Evolutionary conservation across 2,797 vertebrate genomes (phyloP).

Genomic region (Miichthys miiuy): DNA sequence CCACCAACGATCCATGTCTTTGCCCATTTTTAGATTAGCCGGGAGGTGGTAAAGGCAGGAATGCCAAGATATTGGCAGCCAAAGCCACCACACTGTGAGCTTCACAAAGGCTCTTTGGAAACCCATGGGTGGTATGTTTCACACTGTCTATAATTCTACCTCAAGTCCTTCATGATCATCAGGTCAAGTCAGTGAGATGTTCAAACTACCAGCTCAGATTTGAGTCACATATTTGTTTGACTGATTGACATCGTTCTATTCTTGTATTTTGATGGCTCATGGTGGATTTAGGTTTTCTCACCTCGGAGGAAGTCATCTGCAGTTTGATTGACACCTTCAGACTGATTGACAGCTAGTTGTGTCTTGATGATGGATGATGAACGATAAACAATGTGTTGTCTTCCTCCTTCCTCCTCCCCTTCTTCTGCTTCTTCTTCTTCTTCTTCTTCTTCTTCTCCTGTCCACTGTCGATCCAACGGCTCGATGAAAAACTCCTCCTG

Average conservation of each 20-base stretch:
- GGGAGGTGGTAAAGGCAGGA: too few species aligned
- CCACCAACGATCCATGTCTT: too few species aligned
- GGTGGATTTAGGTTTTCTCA: conserved; percentile 62
- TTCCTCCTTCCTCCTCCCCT: conserved; percentile 80
- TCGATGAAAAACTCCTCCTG: conserved; percentile 96
- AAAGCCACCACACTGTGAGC: too few species aligned
- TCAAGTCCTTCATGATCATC: too few species aligned
- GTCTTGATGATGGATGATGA: conserved; percentile 86
- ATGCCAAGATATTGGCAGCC: too few species aligned
- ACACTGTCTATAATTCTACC: too few species aligned
- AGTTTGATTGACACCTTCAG: conserved; percentile 24
- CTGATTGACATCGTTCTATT: not conserved
- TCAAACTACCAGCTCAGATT: not conserved
- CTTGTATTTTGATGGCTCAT: not conserved
- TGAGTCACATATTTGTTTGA: too few species aligned
- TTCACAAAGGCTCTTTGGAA: too few species aligned
- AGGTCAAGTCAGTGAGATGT: too few species aligned
- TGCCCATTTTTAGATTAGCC: too few species aligned
- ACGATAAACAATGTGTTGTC: conserved; percentile 91
- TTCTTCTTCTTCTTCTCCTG: conserved; percentile 70
- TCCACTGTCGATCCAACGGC: conserved; percentile 85
- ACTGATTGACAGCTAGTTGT: conserved; percentile 3
- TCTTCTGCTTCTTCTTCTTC: conserved; percentile 21
- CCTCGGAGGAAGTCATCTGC: conserved; percentile 83
- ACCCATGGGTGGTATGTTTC: too few species aligned